Evolutionary conservation across 2,797 vertebrate species (phyloP), one percentile per base, ranked within the genome.

Genomic region (Salarias fasciatus): DNA sequence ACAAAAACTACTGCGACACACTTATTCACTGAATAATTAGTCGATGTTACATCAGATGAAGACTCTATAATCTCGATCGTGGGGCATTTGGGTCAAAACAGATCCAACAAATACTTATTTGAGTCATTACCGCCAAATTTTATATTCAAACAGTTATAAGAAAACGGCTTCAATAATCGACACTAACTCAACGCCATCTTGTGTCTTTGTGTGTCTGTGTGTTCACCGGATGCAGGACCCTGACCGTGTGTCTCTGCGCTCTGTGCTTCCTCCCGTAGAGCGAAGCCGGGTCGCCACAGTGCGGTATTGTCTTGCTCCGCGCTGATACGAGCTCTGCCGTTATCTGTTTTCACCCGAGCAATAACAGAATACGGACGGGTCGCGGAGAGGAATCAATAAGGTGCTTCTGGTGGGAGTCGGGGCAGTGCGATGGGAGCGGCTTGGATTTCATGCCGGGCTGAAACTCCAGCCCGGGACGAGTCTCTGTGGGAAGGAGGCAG

Each of bases 341-440:
- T 69, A 75, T 80, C 81, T 69, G 14, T 74, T 83, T 83, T 77
- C 80, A 82, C 72, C 67, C 66, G 18, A 60, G 72, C 77, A 71
- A 77, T 72, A 64, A 72, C 52, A 63, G 81, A 83, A 77, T 78
- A 70, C 46, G 61, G 58, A n/a, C n/a, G n/a, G n/a, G n/a, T n/a
- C n/a, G n/a, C n/a, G n/a, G n/a, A n/a, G n/a, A 72, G 52, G 70
- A 71, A 85, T 88, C 86, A 61, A 88, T 88, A 79, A 75, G 53
- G 71, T 63, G 66, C 71, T 87, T 77, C 79, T 74, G 51, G 50
- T 64, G 77, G 80, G 75, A 84, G 45, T 77, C 63, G n/a, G 70
- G 73, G 66, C 55, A 43, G n/a, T 70, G 75, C 13, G 72, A 78
- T 78, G 68, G 61, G 64, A 67, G 66, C 46, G 80, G 82, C 67